A percentile compares a stretch with the other conserved stretches of the same genome.
Evolutionary conservation across 2,888 invertebrate species (phyloP).

Genomic region (Catocala sponsa): DNA sequence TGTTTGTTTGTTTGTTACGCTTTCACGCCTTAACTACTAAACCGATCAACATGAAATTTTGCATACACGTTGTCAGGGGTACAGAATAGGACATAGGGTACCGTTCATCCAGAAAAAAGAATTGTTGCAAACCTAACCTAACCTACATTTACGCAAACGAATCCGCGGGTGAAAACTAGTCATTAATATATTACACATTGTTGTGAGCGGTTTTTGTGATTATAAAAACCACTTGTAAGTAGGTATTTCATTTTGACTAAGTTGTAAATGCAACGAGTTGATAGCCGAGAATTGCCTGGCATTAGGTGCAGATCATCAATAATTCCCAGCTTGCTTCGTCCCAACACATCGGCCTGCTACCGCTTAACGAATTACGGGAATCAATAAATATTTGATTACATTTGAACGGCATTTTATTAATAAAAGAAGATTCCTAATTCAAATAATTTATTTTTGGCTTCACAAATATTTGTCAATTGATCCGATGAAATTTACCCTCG

Average conservation of each 20-base stretch:
- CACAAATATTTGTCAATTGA: constrained; percentile 27
- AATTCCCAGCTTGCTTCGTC: constrained; percentile 60
- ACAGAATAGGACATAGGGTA: too few relatives aligned
- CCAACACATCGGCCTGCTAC: constrained; percentile 49
- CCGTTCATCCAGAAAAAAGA: too few relatives aligned
- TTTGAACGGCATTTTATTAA: constrained; percentile 56
- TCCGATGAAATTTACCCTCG: constrained; percentile 11
- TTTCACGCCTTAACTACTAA: too few relatives aligned
- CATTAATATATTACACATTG: too few relatives aligned
- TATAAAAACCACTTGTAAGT: too few relatives aligned
- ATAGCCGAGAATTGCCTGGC: constrained; percentile 33
- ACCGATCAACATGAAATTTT: too few relatives aligned
- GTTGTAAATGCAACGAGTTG: constrained; percentile 39
- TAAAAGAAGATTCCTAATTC: constrained; percentile 38
- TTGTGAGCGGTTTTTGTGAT: too few relatives aligned
- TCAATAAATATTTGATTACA: constrained; percentile 70
- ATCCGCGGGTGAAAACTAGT: too few relatives aligned
- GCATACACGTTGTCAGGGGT: too few relatives aligned
- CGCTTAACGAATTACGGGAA: constrained; percentile 66
- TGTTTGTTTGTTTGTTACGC: too few relatives aligned
- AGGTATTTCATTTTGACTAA: constrained; percentile 4
- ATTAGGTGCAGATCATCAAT: constrained; percentile 58
- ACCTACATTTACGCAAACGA: too few relatives aligned
- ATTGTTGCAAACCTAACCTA: too few relatives aligned
- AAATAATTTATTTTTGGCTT: constrained; percentile 27